phyloP scores from a whole-genome alignment of 2,797 vertebrate species.

The Poeciliopsis paucimaculata region DNA sequence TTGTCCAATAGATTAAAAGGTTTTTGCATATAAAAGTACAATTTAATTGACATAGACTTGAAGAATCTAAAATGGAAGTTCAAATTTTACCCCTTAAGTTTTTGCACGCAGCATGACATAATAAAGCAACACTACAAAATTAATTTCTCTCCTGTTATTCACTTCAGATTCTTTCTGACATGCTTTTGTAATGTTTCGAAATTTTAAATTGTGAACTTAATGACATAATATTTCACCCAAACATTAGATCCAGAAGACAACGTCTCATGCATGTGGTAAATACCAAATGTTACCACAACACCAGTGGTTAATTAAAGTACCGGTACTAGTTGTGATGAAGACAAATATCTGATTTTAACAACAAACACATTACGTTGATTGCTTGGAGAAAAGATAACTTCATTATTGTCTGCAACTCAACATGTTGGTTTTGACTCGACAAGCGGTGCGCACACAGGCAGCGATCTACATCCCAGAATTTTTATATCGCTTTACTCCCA shows the following conservation, averaged over 20 bases:
- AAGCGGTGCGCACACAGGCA: too few species aligned
- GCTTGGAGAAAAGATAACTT: too few species aligned
- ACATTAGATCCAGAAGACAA: background rate
- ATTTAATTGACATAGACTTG: background rate
- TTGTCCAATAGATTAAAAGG: background rate
- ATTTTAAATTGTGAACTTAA: background rate
- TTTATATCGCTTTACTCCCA: too few species aligned
- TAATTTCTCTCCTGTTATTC: background rate
- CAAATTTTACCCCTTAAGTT: background rate
- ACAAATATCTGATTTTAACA: background rate
- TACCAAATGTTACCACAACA: background rate
- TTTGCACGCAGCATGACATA: background rate
- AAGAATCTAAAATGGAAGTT: background rate
- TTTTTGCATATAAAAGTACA: background rate
- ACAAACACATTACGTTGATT: background rate
- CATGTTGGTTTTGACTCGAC: too few species aligned
- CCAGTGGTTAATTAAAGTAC: background rate
- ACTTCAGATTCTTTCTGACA: background rate
- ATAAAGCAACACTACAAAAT: background rate
- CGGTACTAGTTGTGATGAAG: background rate
- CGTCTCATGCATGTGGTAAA: background rate
- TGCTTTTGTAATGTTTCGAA: background rate
- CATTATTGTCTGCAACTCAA: too few species aligned
- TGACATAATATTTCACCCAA: background rate
- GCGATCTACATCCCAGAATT: too few species aligned